Base-by-base conservation (phyloP, 2,888 invertebrate genomes). In the Epirrita christyi region DNA sequence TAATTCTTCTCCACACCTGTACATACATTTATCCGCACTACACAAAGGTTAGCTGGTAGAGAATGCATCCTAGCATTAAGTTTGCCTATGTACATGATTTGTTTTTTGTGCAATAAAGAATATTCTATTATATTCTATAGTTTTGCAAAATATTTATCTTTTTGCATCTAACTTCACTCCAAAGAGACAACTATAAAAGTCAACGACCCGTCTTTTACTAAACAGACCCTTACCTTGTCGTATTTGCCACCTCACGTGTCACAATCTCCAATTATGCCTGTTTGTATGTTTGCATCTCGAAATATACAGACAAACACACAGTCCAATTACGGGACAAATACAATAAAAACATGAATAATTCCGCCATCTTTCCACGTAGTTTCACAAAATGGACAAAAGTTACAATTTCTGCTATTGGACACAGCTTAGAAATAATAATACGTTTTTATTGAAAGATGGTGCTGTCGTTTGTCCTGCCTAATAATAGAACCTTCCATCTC, bases 341-440 rank as follows among this genome's bases (percentile, higher is more conserved):
- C 66, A 69, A 62, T 54, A 61, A 63, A 57, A 63, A 66, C 63
- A 77, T 80, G 77, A 80, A 80, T 80, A 68, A 80, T 80, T 80
- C 80, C 72, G 60, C 44, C 56, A 53, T 50, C 64, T 68, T 76
- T 75, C 68, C 61, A 55, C 67, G 65, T 70, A 73, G 72, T 70
- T 75, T 71, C 70, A 67, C 73, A 63, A 66, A 41, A 62, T 55
- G 60, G 65, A 50, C 53, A 50, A 21, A 59, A 60, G 61, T 66
- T 62, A 70, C 68, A 68, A 69, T 57, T 59, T 55, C 41, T 28
- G 46, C 53, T 14, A 11, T 29, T 29, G 15, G 29, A 15, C 44
- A 52, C 44, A 38, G 51, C 44, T 44, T 38, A 49, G 21, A 21
- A 21, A 3, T n/a, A n/a, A n/a, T n/a, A n/a, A n/a, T n/a, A n/a